phyloP scores from a whole-genome alignment of 2,888 invertebrate genomes.

The Drosophila pullipes region DNA sequence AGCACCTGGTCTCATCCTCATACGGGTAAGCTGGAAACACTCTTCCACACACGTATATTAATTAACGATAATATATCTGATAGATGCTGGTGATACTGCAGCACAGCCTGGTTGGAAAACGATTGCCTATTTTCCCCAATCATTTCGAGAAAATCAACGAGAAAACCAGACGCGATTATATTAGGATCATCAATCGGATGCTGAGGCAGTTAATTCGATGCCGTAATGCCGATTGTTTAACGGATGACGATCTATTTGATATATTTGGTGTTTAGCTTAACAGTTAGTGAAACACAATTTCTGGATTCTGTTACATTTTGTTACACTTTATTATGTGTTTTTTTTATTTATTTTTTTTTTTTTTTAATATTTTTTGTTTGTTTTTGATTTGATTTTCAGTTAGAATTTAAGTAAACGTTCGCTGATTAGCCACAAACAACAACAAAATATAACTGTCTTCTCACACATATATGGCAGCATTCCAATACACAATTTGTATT shows the following conservation, averaged over 20 bases:
- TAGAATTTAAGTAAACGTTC: constrained; percentile 61
- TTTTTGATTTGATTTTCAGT: constrained; percentile 53
- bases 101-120: background rate
- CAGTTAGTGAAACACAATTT: background rate
- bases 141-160: constrained; percentile 14
- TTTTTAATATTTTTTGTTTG: constrained; percentile 15
- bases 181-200: background rate
- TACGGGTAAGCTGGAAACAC: constrained; percentile 38
- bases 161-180: constrained; percentile 4
- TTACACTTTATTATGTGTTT: constrained; percentile 33
- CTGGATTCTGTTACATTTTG: constrained; percentile 24
- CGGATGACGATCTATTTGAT: constrained; percentile 14
- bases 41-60: background rate
- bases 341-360: constrained; percentile 1
- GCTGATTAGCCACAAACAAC: constrained; percentile 47
- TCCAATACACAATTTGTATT: constrained; percentile 57
- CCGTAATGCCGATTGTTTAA: constrained; percentile 31
- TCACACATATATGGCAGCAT: constrained; percentile 55
- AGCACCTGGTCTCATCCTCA: constrained; percentile 50
- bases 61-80: background rate
- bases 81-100: constrained; percentile 27
- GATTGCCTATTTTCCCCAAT: constrained; percentile 36
- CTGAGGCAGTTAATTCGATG: constrained; percentile 10
- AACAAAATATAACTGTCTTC: constrained; percentile 13
- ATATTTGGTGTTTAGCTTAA: constrained; percentile 30